These are phyloP conservation scores for Lipophrys pholis DNA, from an alignment of 2,113 vertebrate genomes.

Conservation along the genomic window DNA sequence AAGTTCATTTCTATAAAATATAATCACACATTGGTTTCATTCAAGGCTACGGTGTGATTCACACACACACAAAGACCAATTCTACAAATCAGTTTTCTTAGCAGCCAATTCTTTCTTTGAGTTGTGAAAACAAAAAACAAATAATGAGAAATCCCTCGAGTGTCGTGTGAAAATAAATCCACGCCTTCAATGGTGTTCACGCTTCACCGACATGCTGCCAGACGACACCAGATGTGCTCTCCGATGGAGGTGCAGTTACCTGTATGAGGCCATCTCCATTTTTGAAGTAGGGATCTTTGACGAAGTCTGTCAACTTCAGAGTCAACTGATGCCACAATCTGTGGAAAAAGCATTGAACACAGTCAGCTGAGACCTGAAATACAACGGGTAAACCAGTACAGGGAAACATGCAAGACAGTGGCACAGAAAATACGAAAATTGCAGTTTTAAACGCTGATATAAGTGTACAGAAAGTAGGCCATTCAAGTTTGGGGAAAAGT, in stretches of 20 bases:
- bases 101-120: too few species aligned
- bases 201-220: neutral
- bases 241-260: constrained; percentile 82
- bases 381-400: too few species aligned
- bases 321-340: constrained; percentile 99
- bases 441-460: too few species aligned
- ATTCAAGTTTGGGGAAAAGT: too few species aligned
- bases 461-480: too few species aligned
- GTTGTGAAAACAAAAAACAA: neutral
- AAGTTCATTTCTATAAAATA: too few species aligned
- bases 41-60: too few species aligned
- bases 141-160: neutral
- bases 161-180: neutral
- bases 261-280: constrained; percentile 96
- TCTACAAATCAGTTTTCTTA: too few species aligned
- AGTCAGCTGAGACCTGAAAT: neutral
- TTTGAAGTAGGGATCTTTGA: constrained; percentile 94
- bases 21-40: too few species aligned
- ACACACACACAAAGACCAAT: too few species aligned
- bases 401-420: too few species aligned
- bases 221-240: neutral
- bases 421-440: too few species aligned
- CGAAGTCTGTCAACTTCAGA: constrained; percentile 91
- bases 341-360: neutral
- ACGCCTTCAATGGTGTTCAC: neutral